phyloP scores from a whole-genome alignment of 2,888 invertebrate species.

The Apamea sordens region DNA sequence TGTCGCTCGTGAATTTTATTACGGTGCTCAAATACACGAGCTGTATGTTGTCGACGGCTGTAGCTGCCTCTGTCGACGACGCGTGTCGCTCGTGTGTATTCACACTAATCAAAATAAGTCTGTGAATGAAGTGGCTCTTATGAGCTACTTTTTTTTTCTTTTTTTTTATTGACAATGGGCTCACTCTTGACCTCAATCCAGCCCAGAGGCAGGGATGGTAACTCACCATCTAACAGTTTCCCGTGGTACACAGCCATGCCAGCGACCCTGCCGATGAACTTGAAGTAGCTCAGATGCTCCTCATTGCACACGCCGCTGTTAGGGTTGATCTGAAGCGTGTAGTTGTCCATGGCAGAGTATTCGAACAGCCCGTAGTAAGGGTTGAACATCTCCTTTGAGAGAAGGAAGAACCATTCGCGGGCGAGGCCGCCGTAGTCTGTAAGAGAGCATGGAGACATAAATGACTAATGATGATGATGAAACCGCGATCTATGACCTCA shows the following conservation, averaged over 20 bases:
- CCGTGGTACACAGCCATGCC: constrained; percentile 99
- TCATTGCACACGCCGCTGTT: constrained; percentile 99
- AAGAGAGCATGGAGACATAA: background rate
- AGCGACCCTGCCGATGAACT: constrained; percentile 99
- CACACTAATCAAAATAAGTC: background rate
- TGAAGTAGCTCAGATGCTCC: constrained; percentile 99
- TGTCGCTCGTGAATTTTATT: too few species aligned
- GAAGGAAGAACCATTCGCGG: constrained; percentile 99
- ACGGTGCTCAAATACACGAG: too few species aligned
- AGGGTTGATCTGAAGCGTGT: constrained; percentile 99
- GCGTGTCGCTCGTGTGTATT: background rate
- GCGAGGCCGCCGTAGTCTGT: constrained; percentile 98
- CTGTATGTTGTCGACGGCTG: background rate
- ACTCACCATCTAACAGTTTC: constrained; percentile 97
- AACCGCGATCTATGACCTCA: too few species aligned
- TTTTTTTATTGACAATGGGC: too few species aligned
- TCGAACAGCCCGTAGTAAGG: constrained; percentile 99
- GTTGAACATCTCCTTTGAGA: constrained; percentile 99
- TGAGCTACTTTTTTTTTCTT: too few species aligned
- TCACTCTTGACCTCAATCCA: too few species aligned
- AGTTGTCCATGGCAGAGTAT: constrained; percentile 99
- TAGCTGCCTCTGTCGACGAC: background rate
- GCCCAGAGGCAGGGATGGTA: too few species aligned
- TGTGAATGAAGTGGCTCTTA: background rate
- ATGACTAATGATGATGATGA: background rate